Base-by-base conservation (phyloP, 2,113 vertebrate species). In the Chaenogobius annularis region DNA sequence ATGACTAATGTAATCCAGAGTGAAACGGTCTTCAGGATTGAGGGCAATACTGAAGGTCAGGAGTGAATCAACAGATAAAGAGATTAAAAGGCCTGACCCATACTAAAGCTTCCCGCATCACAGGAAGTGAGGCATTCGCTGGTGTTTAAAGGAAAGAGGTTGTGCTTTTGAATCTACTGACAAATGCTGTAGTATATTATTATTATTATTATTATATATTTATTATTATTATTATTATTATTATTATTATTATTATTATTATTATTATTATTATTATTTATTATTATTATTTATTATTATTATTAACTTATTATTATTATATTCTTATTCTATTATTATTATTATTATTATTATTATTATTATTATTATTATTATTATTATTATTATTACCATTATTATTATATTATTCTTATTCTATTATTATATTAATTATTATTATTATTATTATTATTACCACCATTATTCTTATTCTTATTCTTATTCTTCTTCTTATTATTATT, bases 1-100 rank as follows among this genome's bases (percentile, higher is more conserved):
- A 55, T 72, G 3, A 20, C 70, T 75, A 20, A 55, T 70, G 10
- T 31, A 31, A 31, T 70, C 69, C 54, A 73, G 63, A 75, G 68
- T 66, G 23, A 80, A 81, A 73, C 70, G 69, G 76, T 70, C 59
- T 13, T 63, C 46, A 73, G 82, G 87, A 92, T 91, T 93, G 77
- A 92, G 85, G 84, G 48, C 82, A 87, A 68, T 83, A 76, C 47
- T 23, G 44, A 61, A 65, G 66, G 67, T 81, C 56, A 82, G 70
- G 14, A 67, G 69, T 20, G 59, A 78, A 75, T 74, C 66, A 69
- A 71, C 62, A 75, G 65, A 26, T 88, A 88, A 90, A 56, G 19
- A 74, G 90, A 91, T 92, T 92, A 88, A 85, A 73, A 65, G 40
- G 23, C 44, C 35, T 40, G 3, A 73, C 74, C 56, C 68, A 20